These are phyloP conservation scores for Benitochromis conjunctus DNA, from an alignment of 2,113 vertebrate species.

Conservation along the genomic window DNA sequence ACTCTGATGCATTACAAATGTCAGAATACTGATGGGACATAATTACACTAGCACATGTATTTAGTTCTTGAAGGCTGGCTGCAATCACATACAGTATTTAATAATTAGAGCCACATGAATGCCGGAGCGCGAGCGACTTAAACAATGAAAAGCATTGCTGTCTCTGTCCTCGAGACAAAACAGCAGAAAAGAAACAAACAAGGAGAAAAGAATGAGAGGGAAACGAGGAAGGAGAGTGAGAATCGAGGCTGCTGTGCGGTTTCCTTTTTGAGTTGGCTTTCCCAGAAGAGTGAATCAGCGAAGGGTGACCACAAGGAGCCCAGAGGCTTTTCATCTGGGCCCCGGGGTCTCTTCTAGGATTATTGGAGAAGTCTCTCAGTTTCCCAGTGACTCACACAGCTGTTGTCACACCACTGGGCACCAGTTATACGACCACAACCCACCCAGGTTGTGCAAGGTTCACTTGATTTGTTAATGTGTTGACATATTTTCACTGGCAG, in stretches of 20 bases:
- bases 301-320: slow-evolving; percentile 53
- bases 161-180: neutral
- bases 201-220: neutral
- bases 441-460: slow-evolving; percentile 10
- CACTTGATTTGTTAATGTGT: neutral
- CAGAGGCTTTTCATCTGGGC: slow-evolving; percentile 50
- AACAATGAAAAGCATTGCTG: neutral
- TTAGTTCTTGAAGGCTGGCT: neutral
- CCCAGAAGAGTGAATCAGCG: slow-evolving; percentile 72
- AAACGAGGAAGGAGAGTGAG: neutral
- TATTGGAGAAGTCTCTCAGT: neutral
- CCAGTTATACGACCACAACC: slow-evolving; percentile 8
- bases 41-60: neutral
- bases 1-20: neutral
- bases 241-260: slow-evolving; percentile 23
- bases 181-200: neutral
- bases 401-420: slow-evolving; percentile 22
- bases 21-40: neutral
- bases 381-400: slow-evolving; percentile 42
- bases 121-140: neutral
- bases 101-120: neutral
- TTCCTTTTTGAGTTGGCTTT: slow-evolving; percentile 46
- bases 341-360: slow-evolving; percentile 35
- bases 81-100: neutral
- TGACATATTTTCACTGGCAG: slow-evolving; percentile 16